Base-by-base conservation (phyloP, 2,888 invertebrate genomes). In the Uloborus plumipes region DNA sequence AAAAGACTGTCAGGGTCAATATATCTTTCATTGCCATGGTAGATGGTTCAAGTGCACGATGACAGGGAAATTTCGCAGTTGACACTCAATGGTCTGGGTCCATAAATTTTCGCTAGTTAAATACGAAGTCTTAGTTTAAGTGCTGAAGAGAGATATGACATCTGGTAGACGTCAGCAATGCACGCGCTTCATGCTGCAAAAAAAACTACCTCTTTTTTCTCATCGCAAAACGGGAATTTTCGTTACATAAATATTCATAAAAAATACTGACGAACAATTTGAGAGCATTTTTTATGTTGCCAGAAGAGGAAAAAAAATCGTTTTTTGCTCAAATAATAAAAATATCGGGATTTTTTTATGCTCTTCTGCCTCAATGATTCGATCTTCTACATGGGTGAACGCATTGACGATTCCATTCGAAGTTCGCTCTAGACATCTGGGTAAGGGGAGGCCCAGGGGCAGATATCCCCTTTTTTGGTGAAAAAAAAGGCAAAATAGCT, bases 371-470 rank as follows among this genome's bases (percentile, higher is more conserved):
- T 80, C 74, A 80, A 80, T 80, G 31, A 64, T 39, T 20, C 74
- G 20, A 74, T 80, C 74, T 80, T 80, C 80, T 74, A 65, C 80
- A 53, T 69, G 64, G 59, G 58, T 80, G 80, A 55, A 49, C 80
- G 49, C 80, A 69, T 80, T 80, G 80, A 80, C 69, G 49, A 20
- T 74, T 58, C 58, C 71, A 59, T 49, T 80, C 69, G 80, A 74
- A 74, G 74, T 31, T 80, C 80, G 47, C 22, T 62, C 18, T 16
- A 49, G 70, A 74, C 80, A 80, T 80, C 80, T 80, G 80, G 80
- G 80, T 69, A 67, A 80, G 78, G 53, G 75, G 50, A 47, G 78
- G 58, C 67, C 62, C 74, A 62, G 55, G 64, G 69, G 80, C 66
- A 39, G 39, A 39, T 39, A 39, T 65, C 65, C n/a, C 11, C 55